Conservation (phyloP, 2,797 vertebrate genomes). For the Arnoldichthys spilopterus region DNA sequence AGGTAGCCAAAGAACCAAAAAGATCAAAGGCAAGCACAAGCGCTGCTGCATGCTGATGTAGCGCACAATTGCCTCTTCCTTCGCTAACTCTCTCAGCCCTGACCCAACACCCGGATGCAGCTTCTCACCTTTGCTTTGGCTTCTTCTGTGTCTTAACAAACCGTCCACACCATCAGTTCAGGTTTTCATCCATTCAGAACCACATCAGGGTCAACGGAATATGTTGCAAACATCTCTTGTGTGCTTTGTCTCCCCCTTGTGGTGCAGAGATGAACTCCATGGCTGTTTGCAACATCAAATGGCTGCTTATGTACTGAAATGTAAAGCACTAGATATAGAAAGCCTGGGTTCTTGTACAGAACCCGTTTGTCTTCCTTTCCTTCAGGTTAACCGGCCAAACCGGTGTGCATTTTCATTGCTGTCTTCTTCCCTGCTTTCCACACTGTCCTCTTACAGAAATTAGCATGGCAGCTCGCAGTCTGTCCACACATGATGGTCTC, state of each 20-base stretch:
- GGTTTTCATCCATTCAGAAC: neutral
- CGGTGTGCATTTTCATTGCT: neutral
- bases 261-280: conserved; percentile 4
- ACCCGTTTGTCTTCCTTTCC: neutral
- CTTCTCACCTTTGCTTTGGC: conserved; percentile 15
- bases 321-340: neutral
- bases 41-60: conserved; percentile 55
- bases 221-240: neutral
- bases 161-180: neutral
- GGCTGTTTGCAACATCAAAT: neutral
- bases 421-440: neutral
- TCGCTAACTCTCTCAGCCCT: conserved; percentile 42
- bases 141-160: conserved; percentile 35
- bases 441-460: conserved; percentile 19
- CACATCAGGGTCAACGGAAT: neutral
- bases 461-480: conserved; percentile 16
- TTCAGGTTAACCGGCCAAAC: neutral
- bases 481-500: neutral
- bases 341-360: no score
- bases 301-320: neutral
- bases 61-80: neutral
- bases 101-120: conserved; percentile 3
- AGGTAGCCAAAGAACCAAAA: conserved; percentile 77
- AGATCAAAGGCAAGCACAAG: conserved; percentile 53
- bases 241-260: conserved; percentile 35